These are phyloP conservation scores for Pegoplata infirma DNA, from an alignment of 2,888 invertebrate species.

Conservation along the genomic window DNA sequence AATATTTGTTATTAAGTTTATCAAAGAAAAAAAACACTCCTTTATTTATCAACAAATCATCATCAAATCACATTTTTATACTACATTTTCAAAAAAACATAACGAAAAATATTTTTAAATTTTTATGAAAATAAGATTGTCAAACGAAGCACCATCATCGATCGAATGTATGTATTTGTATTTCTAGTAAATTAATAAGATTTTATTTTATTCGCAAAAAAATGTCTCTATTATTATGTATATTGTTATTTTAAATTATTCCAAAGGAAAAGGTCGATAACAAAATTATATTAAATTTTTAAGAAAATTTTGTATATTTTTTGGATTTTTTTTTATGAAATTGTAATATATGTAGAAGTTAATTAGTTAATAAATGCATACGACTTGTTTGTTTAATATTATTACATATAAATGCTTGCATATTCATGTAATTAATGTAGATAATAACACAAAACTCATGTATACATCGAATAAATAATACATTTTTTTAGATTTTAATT, in stretches of 20 bases:
- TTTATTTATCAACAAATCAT: conserved; percentile 54
- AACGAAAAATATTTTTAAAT: too few species aligned
- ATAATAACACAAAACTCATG: background rate
- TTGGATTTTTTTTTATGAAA: background rate
- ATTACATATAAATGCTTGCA: too few species aligned
- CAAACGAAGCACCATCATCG: background rate
- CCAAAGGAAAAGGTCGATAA: background rate
- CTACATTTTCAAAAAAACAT: too few species aligned
- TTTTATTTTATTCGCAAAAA: background rate
- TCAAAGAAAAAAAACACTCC: conserved; percentile 20
- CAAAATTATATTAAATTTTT: background rate
- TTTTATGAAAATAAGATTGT: background rate
- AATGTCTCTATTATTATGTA: background rate
- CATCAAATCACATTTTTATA: conserved; percentile 20
- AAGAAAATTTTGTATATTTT: background rate
- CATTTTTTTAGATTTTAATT: background rate
- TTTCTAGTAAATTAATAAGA: background rate
- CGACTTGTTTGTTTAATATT: too few species aligned
- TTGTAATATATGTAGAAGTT: background rate
- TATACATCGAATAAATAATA: background rate
- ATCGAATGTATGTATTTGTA: background rate
- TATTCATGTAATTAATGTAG: background rate
- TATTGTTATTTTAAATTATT: background rate
- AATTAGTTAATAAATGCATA: background rate
- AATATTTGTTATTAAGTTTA: conserved; percentile 58